Conservation (phyloP, 2,888 invertebrate genomes). For the Agelastica alni region DNA sequence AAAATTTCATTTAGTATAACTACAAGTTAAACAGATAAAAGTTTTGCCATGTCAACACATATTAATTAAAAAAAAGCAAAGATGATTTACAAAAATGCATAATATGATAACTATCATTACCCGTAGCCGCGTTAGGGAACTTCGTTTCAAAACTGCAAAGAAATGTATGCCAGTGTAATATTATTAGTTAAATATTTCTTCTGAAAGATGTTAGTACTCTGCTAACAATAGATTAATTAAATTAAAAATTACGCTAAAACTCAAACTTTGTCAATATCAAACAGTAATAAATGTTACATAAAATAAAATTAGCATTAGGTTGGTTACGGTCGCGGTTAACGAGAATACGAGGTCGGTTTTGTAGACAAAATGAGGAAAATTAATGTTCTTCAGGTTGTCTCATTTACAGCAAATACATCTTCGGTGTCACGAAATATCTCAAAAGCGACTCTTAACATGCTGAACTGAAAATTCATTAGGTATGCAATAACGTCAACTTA, state of each 20-base stretch:
- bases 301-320: slow-evolving; percentile 6
- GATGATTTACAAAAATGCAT: too few species aligned
- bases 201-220: too few species aligned
- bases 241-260: too few species aligned
- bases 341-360: slow-evolving; percentile 10
- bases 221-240: too few species aligned
- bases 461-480: slow-evolving; percentile 11
- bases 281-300: slow-evolving; percentile 8
- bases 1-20: too few species aligned
- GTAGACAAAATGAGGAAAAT: slow-evolving; percentile 12
- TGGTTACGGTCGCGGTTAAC: slow-evolving; percentile 1
- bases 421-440: slow-evolving; percentile 10
- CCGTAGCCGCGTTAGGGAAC: too few species aligned
- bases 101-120: too few species aligned
- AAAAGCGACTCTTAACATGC: slow-evolving; percentile 3
- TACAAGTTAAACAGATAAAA: too few species aligned
- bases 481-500: slow-evolving; percentile 13
- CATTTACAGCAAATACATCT: slow-evolving; percentile 9
- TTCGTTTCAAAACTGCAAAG: too few species aligned
- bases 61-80: too few species aligned
- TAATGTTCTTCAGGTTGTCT: slow-evolving; percentile 18
- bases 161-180: too few species aligned
- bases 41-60: too few species aligned
- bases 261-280: not conserved
- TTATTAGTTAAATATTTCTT: not conserved